Percentiles rank a stretch among this genome's conserved stretches.
Evolutionary conservation across 2,888 invertebrate genomes (phyloP).

Genomic region (Lysandra coridon): DNA sequence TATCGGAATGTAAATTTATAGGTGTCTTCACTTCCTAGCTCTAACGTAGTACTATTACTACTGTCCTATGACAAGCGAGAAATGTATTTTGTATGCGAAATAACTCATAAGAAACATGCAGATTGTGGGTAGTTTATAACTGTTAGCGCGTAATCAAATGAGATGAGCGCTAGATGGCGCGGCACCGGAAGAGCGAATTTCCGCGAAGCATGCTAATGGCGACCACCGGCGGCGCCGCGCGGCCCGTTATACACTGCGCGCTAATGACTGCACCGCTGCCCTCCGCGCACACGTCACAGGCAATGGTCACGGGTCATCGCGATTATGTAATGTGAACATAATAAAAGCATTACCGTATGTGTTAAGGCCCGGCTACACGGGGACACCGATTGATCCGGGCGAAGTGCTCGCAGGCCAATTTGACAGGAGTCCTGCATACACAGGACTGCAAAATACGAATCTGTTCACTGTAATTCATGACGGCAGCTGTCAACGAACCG

Average conservation of each 20-base stretch:
- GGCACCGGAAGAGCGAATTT: neutral
- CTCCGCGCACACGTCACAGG: neutral
- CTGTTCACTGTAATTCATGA: too few relatives aligned
- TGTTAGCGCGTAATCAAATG: neutral
- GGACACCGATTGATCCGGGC: neutral
- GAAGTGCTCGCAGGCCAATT: neutral
- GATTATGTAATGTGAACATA: slow-evolving; percentile 14
- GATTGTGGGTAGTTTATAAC: slow-evolving; percentile 5
- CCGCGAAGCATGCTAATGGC: slow-evolving; percentile 13
- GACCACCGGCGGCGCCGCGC: slow-evolving; percentile 7
- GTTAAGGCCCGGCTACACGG: neutral
- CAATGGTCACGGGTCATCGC: slow-evolving; percentile 19
- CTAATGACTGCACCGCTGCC: slow-evolving; percentile 5
- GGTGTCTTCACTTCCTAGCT: too few relatives aligned
- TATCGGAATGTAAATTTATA: too few relatives aligned
- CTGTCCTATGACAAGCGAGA: neutral
- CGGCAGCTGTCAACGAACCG: too few relatives aligned
- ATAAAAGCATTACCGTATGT: slow-evolving; percentile 1
- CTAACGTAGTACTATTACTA: too few relatives aligned
- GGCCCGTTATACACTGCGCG: slow-evolving; percentile 7
- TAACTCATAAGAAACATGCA: neutral
- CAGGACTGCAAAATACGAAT: too few relatives aligned
- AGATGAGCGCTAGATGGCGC: slow-evolving; percentile 9
- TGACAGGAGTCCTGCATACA: too few relatives aligned
- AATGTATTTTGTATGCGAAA: neutral